phyloP scores from a whole-genome alignment of 2,888 invertebrate species.

The Eurytoma californica region DNA sequence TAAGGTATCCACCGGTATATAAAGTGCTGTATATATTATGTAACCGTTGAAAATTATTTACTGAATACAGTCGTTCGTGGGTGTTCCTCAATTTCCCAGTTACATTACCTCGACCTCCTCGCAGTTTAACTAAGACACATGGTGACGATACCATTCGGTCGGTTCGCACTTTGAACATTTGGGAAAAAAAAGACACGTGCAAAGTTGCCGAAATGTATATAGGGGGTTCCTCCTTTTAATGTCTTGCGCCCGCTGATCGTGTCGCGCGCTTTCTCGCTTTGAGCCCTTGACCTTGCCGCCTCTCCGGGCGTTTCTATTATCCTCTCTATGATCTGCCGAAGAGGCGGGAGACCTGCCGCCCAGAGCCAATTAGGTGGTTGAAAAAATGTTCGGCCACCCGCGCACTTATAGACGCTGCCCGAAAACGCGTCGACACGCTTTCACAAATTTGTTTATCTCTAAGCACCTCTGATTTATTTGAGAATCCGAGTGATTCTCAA shows the following conservation, averaged over 20 bases:
- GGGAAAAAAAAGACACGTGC: conserved; percentile 39
- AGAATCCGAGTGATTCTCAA: conserved; percentile 26
- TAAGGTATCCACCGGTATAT: too few species aligned
- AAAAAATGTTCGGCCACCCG: conserved; percentile 40
- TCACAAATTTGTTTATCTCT: conserved; percentile 50
- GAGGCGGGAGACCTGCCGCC: not conserved
- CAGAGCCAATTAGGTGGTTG: conserved; percentile 41
- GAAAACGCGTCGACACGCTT: conserved; percentile 38
- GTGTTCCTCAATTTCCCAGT: conserved; percentile 51
- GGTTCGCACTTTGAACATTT: conserved; percentile 21
- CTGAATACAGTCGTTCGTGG: not conserved
- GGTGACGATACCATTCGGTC: not conserved
- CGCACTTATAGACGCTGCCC: conserved; percentile 26
- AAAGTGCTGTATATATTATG: too few species aligned
- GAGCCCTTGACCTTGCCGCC: conserved; percentile 36
- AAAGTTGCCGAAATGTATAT: conserved; percentile 2
- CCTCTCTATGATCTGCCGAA: conserved; percentile 40
- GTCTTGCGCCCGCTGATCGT: conserved; percentile 17
- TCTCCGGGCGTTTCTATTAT: conserved; percentile 42
- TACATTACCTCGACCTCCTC: conserved; percentile 58
- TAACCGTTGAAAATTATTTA: too few species aligned
- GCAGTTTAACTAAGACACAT: conserved; percentile 66
- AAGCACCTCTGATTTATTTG: conserved; percentile 30
- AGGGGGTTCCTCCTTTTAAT: conserved; percentile 11
- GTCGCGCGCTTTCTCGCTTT: conserved; percentile 37